Evolutionary conservation across 2,113 vertebrate species (phyloP).

Genomic region (Sphyrna mokarran): DNA sequence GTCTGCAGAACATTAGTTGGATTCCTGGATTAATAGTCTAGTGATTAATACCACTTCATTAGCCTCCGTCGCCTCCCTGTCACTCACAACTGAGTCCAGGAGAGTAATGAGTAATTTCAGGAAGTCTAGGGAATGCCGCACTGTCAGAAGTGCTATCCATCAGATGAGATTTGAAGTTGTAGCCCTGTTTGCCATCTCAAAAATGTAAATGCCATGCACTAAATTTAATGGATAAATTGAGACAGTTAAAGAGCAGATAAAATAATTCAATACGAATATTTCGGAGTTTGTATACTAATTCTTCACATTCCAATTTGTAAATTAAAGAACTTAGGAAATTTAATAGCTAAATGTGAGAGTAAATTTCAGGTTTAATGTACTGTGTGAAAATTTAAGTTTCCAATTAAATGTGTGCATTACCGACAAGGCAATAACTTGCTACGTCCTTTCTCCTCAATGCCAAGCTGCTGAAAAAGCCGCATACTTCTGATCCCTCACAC

Average conservation of each 20-base stretch:
- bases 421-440: not conserved
- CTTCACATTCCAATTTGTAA: not conserved
- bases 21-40: too few species aligned
- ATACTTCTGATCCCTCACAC: not conserved
- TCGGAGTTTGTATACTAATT: not conserved
- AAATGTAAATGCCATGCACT: too few species aligned
- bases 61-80: too few species aligned
- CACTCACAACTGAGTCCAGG: too few species aligned
- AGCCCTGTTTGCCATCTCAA: too few species aligned
- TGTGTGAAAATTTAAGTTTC: not conserved
- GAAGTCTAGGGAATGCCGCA: too few species aligned
- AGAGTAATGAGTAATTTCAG: too few species aligned
- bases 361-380: not conserved
- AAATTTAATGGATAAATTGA: not conserved
- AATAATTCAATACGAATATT: not conserved
- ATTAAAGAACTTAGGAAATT: not conserved
- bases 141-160: too few species aligned
- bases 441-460: not conserved
- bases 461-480: not conserved
- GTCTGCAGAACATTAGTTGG: too few species aligned
- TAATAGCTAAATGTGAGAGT: not conserved
- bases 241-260: not conserved
- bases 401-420: not conserved
- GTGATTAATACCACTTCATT: too few species aligned
- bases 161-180: too few species aligned